These are phyloP conservation scores for Nesometra sesokonis DNA, from an alignment of 35 echinoderm and acorn worm genomes.

Conservation along the genomic window DNA sequence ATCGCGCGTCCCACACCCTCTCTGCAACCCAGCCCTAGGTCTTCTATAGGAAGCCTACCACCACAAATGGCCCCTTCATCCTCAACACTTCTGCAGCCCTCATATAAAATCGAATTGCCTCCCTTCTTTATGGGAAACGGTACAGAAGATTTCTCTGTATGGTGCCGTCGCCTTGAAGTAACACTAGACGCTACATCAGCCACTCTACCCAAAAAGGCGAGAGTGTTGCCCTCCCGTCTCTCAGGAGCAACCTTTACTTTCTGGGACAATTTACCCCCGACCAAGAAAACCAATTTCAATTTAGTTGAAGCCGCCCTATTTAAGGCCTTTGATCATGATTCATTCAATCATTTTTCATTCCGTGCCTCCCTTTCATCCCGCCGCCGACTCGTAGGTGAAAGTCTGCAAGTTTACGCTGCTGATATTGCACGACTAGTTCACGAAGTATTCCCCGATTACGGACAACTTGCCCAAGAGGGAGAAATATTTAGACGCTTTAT, in stretches of 20 bases:
- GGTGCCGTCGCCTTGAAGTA: too few relatives aligned
- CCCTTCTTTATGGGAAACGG: too few relatives aligned
- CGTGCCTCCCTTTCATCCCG: constrained; percentile 14
- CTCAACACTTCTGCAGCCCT: too few relatives aligned
- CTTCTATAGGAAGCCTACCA: too few relatives aligned
- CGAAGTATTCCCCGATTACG: constrained; percentile 16
- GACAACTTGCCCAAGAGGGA: not conserved
- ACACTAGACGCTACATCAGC: too few relatives aligned
- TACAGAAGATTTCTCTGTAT: too few relatives aligned
- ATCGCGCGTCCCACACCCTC: too few relatives aligned
- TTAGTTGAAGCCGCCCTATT: not conserved
- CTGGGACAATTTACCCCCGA: not conserved
- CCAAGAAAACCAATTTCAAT: not conserved
- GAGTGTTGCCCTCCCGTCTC: too few relatives aligned
- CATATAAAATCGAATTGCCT: too few relatives aligned
- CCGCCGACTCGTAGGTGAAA: not conserved
- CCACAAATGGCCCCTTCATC: too few relatives aligned
- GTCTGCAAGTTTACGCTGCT: constrained; percentile 40
- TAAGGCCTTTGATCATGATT: not conserved
- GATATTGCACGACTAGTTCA: not conserved
- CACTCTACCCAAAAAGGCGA: too few relatives aligned
- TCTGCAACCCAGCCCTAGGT: too few relatives aligned
- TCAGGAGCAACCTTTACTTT: not conserved
- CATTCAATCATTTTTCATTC: not conserved
- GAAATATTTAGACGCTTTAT: constrained; percentile 40